Evolutionary conservation across 2,797 vertebrate species (phyloP).

Genomic region (Sebastes reedi): DNA sequence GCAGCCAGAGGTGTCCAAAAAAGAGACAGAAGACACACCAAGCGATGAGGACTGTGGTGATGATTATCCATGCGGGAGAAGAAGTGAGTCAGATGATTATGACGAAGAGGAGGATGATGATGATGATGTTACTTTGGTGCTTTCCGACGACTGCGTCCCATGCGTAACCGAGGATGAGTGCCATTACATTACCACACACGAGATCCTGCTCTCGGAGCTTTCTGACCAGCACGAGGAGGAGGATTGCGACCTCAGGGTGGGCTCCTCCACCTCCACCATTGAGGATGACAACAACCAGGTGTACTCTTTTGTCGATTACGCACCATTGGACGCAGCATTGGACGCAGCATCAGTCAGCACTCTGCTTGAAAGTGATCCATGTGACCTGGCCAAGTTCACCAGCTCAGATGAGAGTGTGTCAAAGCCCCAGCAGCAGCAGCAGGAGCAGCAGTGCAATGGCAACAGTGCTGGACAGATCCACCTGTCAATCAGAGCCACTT

Average conservation of each 20-base stretch:
- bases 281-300: conserved; percentile 87
- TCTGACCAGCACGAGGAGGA: conserved; percentile 84
- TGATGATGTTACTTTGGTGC: conserved; percentile 59
- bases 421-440: conserved; percentile 60
- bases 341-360: conserved; percentile 81
- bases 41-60: conserved; percentile 66
- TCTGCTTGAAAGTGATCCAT: conserved; percentile 83
- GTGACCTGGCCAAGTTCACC: conserved; percentile 66
- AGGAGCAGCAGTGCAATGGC: conserved; percentile 59
- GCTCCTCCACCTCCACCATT: conserved; percentile 86
- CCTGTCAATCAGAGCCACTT: conserved; percentile 95
- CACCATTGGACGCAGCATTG: conserved; percentile 78
- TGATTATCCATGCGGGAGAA: conserved; percentile 41
- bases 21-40: conserved; percentile 56
- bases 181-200: conserved; percentile 95
- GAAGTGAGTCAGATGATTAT: conserved; percentile 58
- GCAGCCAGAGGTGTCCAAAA: conserved; percentile 28
- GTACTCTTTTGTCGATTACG: conserved; percentile 91
- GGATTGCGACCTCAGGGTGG: conserved; percentile 84
- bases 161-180: conserved; percentile 83
- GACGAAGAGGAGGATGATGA: conserved; percentile 55
- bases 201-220: conserved; percentile 94
- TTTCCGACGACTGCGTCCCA: conserved; percentile 64
- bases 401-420: conserved; percentile 74
- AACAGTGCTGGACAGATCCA: conserved; percentile 87